phyloP scores from a whole-genome alignment of 1,140 invertebrate genomes.

The Pseudomyrmex cubaensis region DNA sequence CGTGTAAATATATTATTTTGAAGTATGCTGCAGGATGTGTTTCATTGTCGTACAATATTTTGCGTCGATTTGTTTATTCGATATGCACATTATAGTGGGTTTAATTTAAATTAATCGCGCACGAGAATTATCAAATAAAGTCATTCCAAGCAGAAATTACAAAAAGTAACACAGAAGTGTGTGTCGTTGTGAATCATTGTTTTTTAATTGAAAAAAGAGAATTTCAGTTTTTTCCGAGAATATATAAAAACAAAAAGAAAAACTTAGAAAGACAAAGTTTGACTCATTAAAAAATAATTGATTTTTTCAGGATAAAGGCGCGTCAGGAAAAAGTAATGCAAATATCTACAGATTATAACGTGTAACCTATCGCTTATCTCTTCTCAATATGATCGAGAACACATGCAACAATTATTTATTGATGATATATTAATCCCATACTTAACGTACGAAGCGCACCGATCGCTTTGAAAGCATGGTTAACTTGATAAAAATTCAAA shows the following conservation, averaged over 20 bases:
- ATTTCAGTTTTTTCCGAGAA: no score
- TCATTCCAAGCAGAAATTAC: background rate
- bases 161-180: background rate
- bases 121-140: background rate
- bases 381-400: conserved; percentile 9
- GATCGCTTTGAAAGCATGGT: conserved; percentile 17
- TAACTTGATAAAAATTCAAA: background rate
- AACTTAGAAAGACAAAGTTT: background rate
- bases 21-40: no score
- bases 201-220: no score
- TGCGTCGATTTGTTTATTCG: background rate
- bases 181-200: no score
- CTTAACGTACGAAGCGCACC: conserved; percentile 3
- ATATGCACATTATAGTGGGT: background rate
- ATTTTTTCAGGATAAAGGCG: background rate
- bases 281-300: background rate
- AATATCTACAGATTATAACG: background rate
- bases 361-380: background rate
- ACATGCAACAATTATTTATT: conserved; percentile 1
- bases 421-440: conserved; percentile 6
- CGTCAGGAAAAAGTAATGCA: background rate
- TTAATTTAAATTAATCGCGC: background rate
- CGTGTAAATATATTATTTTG: no score
- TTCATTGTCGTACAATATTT: no score
- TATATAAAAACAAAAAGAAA: background rate